phyloP scores from a whole-genome alignment of 2,888 invertebrate species.

The Chrysotoxum bicinctum region DNA sequence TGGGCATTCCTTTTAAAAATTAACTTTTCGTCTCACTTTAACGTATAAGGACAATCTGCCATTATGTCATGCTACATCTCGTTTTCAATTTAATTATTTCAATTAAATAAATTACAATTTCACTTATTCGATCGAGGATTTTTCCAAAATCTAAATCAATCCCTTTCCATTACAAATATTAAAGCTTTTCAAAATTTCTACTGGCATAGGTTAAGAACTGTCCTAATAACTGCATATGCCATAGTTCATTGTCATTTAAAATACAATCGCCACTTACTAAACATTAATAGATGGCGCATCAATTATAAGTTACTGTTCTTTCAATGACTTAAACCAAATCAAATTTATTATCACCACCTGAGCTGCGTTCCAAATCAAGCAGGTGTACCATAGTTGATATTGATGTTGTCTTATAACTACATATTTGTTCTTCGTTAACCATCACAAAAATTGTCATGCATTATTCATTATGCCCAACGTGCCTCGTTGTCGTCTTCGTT shows the following conservation, averaged over 20 bases:
- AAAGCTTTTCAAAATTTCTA: too few species aligned
- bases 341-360: slow-evolving; percentile 65
- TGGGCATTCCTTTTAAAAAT: too few species aligned
- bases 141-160: too few species aligned
- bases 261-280: slow-evolving; percentile 3
- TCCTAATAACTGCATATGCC: too few species aligned
- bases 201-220: too few species aligned
- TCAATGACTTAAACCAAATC: slow-evolving; percentile 15
- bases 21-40: too few species aligned
- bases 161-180: too few species aligned
- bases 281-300: slow-evolving; percentile 15
- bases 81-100: too few species aligned
- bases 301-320: slow-evolving; percentile 24
- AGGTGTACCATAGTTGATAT: slow-evolving; percentile 35
- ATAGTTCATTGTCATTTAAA: not conserved
- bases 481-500: not conserved
- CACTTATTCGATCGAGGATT: too few species aligned
- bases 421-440: slow-evolving; percentile 7
- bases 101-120: too few species aligned
- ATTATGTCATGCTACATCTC: too few species aligned
- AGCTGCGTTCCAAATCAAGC: slow-evolving; percentile 54
- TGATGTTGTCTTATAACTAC: not conserved
- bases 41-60: too few species aligned
- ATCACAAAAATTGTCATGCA: slow-evolving; percentile 29
- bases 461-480: slow-evolving; percentile 53